Evolutionary conservation across 2,888 invertebrate species (phyloP).

Genomic region (Philonicus albiceps): DNA sequence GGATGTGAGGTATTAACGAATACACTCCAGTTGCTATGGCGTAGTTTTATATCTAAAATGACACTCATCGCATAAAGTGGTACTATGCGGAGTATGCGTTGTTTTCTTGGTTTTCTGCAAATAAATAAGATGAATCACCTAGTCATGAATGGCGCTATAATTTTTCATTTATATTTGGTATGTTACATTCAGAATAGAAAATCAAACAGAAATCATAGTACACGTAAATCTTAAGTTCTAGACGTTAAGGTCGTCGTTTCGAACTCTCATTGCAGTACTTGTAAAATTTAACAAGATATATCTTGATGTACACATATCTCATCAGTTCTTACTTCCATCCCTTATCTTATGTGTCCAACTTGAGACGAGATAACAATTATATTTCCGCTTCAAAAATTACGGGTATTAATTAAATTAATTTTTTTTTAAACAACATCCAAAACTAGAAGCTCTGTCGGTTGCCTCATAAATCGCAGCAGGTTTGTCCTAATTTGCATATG

Average conservation of each 20-base stretch:
- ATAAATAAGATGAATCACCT: neutral
- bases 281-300: too few species aligned
- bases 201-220: too few species aligned
- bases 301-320: too few species aligned
- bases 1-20: constrained; percentile 4
- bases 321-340: too few species aligned
- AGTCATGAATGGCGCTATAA: neutral
- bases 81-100: neutral
- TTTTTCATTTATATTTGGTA: too few species aligned
- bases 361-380: neutral
- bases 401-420: neutral
- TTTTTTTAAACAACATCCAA: neutral
- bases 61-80: neutral
- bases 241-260: too few species aligned
- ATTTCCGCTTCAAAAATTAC: neutral
- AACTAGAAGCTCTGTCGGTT: neutral
- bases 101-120: neutral
- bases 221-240: too few species aligned
- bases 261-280: too few species aligned
- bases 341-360: neutral
- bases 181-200: neutral
- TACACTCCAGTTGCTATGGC: neutral
- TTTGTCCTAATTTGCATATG: neutral
- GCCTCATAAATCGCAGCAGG: neutral
- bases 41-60: neutral